Evolutionary conservation across 1,140 invertebrate species (phyloP), one percentile per base, ranked within the genome.

Genomic region (Coelopa frigida): DNA sequence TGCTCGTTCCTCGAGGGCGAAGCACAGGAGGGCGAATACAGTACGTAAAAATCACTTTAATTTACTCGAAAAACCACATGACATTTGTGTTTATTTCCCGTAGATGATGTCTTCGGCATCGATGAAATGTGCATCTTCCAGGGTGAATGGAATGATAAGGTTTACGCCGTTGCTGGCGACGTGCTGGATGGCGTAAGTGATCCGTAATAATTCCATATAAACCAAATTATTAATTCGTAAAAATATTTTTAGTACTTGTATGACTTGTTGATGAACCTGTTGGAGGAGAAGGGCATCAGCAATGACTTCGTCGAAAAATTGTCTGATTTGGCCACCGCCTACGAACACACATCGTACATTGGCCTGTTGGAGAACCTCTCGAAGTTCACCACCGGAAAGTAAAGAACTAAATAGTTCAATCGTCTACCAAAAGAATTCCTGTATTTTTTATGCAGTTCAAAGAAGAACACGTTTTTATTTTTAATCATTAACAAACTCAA

Each of bases 251-350:
- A 92, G 89, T 90, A 92, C 62, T 72, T 97, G 20, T 96, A 96
- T 63, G 93, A 96, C 69, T 75, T 95, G 17, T 72, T 96, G 32
- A 89, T 96, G 86, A 94, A 94, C 59, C 78, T 89, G 47, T 74
- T 97, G 40, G 91, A 95, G 66, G 92, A 96, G 60, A 89, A 94
- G 58, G 92, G 92, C 22, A 77, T 97, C 46, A 84, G 83, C 48
- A 92, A 94, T 65, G 88, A 93, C 51, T 95, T 96, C 73, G 85
- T 82, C 8, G 84, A 90, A 44, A 88, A 94, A 67, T 57, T 97
- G 1, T 80, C 86, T 0, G 82, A 89, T 33, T 81, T 90, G 52
- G 88, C 87, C 59, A 95, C 93, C 3, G 77, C 76, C 12, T 94
- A 95, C 60, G 94, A 97, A 71, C 92, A 95, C 59, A 75, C 78